A percentile compares a stretch with the other conserved stretches of the same genome.
These are phyloP conservation scores for Ganaspis brasiliensis DNA, from an alignment of 2,888 invertebrate genomes.

Conservation along the genomic window DNA sequence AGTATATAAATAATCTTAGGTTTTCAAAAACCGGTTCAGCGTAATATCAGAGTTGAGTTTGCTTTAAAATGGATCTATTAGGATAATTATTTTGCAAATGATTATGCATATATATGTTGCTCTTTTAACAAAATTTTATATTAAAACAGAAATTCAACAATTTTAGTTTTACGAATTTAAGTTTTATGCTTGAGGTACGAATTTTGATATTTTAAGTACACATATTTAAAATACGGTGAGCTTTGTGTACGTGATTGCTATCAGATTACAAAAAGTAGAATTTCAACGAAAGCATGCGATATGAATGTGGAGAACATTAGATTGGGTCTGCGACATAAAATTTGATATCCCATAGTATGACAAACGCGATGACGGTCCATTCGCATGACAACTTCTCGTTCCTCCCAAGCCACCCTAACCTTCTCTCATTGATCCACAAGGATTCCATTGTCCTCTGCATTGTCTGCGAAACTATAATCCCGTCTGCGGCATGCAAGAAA, in stretches of 20 bases:
- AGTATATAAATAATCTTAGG: too few species aligned
- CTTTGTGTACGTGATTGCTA: neutral
- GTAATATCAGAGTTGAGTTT: too few species aligned
- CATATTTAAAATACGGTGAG: neutral
- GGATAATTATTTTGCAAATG: too few species aligned
- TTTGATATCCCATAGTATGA: constrained; percentile 75
- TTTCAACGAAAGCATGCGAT: neutral
- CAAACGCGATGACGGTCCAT: constrained; percentile 65
- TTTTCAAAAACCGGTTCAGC: too few species aligned
- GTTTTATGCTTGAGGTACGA: too few species aligned
- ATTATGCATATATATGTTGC: too few species aligned
- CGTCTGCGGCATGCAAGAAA: constrained; percentile 66
- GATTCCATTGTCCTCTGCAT: constrained; percentile 75
- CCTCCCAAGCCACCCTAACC: constrained; percentile 52
- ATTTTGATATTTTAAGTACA: neutral
- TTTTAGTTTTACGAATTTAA: too few species aligned
- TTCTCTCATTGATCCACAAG: constrained; percentile 62
- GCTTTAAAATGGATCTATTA: too few species aligned
- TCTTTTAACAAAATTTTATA: too few species aligned
- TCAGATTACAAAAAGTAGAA: neutral
- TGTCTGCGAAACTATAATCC: constrained; percentile 76
- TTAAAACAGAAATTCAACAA: too few species aligned
- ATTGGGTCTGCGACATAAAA: constrained; percentile 63
- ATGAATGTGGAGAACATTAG: neutral
- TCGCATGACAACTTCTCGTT: constrained; percentile 55